phyloP scores from a whole-genome alignment of 2,113 vertebrate species.

The Dromas ardeola region DNA sequence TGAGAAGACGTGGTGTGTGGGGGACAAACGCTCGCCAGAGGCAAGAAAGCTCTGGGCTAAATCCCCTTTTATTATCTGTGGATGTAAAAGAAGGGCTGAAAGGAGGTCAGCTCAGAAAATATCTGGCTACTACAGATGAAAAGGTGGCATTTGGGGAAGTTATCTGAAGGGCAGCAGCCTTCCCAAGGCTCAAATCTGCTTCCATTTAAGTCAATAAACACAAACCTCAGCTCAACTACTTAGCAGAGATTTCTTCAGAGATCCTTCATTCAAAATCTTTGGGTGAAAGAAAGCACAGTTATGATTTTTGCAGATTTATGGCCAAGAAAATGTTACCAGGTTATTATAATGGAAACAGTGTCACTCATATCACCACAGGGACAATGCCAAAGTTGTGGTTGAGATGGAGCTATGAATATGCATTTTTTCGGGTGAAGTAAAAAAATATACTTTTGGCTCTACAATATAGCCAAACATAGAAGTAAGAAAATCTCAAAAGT shows the following conservation, averaged over 20 bases:
- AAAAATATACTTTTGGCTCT: neutral
- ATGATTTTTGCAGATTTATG: neutral
- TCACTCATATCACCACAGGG: neutral
- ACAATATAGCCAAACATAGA: neutral
- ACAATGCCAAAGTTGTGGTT: neutral
- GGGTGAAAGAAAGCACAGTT: neutral
- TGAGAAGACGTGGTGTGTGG: accelerated
- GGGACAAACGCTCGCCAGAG: neutral
- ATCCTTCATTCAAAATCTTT: neutral
- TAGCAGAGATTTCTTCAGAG: neutral
- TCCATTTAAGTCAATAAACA: neutral
- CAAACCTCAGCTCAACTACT: neutral
- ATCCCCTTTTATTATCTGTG: neutral
- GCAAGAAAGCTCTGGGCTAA: neutral
- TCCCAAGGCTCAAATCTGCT: neutral
- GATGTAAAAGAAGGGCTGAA: neutral
- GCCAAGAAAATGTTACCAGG: neutral
- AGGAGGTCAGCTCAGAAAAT: neutral
- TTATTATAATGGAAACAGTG: neutral
- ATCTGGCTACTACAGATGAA: neutral
- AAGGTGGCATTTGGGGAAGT: neutral
- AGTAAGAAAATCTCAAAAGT: neutral
- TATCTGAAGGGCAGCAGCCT: neutral
- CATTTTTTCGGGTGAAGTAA: neutral
- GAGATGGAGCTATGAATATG: neutral